phyloP scores from a whole-genome alignment of 2,113 vertebrate genomes.

The Bubo bubo region DNA sequence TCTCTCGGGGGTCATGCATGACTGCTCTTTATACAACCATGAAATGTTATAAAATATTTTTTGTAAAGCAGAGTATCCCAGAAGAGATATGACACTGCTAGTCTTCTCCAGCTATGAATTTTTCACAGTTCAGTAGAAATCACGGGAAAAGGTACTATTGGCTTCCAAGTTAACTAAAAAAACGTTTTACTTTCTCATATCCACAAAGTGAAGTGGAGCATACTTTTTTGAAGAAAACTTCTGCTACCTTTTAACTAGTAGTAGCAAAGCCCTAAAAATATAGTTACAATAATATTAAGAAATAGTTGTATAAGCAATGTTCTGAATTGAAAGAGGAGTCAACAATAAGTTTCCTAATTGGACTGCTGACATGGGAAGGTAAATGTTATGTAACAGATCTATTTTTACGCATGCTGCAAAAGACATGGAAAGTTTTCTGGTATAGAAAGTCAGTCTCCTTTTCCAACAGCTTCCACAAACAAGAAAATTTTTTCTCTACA shows the following conservation, averaged over 20 bases:
- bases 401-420: not conserved
- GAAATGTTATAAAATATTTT: not conserved
- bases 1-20: not conserved
- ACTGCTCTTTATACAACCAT: not conserved
- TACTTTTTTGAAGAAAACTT: not conserved
- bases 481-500: not conserved
- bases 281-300: not conserved
- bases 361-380: not conserved
- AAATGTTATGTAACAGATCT: not conserved
- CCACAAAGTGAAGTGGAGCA: not conserved
- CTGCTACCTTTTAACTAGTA: not conserved
- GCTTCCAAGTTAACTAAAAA: not conserved
- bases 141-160: not conserved
- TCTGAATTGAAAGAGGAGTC: not conserved
- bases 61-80: not conserved
- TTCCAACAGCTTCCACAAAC: not conserved
- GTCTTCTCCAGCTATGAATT: not conserved
- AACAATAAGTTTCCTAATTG: not conserved
- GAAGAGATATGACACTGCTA: not conserved
- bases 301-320: not conserved
- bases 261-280: not conserved
- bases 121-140: not conserved
- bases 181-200: not conserved
- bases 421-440: not conserved
- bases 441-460: not conserved